Percentiles rank a stretch among this genome's conserved stretches.
Conservation (phyloP, 2,113 vertebrate genomes). For the Charina bottae region DNA sequence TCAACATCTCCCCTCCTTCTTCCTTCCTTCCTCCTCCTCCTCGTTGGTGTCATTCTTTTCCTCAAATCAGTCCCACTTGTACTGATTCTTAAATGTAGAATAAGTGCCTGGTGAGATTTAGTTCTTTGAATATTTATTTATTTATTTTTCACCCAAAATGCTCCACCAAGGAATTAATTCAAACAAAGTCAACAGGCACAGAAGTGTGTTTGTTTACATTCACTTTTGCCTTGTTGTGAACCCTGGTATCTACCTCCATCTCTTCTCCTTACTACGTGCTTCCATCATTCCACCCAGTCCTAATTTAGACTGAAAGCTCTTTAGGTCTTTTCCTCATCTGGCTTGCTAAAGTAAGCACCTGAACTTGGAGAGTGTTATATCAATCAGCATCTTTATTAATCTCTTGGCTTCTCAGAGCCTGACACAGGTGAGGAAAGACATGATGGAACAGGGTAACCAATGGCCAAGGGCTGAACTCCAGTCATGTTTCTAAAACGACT, state of each 20-base stretch:
- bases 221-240: background rate
- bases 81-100: slow-evolving; percentile 9
- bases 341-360: background rate
- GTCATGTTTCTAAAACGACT: background rate
- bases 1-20: slow-evolving; percentile 30
- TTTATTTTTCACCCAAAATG: background rate
- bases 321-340: background rate
- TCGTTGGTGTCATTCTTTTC: no score
- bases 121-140: background rate
- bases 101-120: background rate
- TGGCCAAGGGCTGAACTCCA: background rate
- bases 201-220: background rate
- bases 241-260: background rate
- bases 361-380: background rate
- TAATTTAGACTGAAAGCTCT: background rate
- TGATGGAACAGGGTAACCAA: background rate
- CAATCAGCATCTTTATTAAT: background rate
- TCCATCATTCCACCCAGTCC: background rate
- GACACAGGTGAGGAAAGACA: background rate
- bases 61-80: slow-evolving; percentile 8
- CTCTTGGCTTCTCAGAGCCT: background rate
- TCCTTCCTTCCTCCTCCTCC: slow-evolving; percentile 15
- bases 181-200: background rate
- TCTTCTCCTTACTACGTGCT: background rate
- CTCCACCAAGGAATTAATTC: background rate